Percentiles rank a stretch among this genome's conserved stretches.
Evolutionary conservation across 2,888 invertebrate species (phyloP).

Genomic region (Euphydryas editha): DNA sequence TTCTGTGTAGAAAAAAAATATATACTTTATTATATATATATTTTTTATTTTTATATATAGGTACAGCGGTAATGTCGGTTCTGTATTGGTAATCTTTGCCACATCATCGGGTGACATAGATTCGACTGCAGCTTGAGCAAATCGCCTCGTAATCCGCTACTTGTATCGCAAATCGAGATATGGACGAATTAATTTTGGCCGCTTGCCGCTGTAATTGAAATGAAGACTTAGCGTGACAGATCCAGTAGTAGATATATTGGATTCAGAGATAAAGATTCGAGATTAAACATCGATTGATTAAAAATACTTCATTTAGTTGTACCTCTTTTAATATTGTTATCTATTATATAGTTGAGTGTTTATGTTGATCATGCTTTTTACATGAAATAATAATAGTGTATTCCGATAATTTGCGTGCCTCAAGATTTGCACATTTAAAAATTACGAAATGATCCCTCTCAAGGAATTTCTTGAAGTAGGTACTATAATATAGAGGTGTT

Average conservation of each 20-base stretch:
- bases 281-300: background rate
- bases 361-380: too few species aligned
- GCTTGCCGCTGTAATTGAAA: slow-evolving; percentile 73
- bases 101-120: slow-evolving; percentile 57
- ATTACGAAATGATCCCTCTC: too few species aligned
- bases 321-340: background rate
- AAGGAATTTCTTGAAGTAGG: too few species aligned
- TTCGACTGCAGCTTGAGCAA: slow-evolving; percentile 70
- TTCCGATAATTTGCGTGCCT: too few species aligned
- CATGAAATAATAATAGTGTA: too few species aligned
- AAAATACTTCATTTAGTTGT: background rate
- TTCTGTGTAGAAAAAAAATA: background rate
- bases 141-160: slow-evolving; percentile 77
- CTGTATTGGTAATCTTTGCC: slow-evolving; percentile 53
- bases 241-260: slow-evolving; percentile 44
- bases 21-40: background rate
- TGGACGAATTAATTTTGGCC: slow-evolving; percentile 74
- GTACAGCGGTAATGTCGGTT: background rate
- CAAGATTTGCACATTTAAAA: too few species aligned
- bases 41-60: background rate
- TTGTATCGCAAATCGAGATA: slow-evolving; percentile 73
- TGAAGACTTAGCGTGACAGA: slow-evolving; percentile 66
- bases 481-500: too few species aligned
- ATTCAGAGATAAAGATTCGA: slow-evolving; percentile 11
- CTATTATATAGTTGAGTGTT: too few species aligned